Percentiles rank a stretch among this genome's conserved stretches.
Evolutionary conservation across 2,888 invertebrate genomes (phyloP).

Genomic region (Eilema sororculum): DNA sequence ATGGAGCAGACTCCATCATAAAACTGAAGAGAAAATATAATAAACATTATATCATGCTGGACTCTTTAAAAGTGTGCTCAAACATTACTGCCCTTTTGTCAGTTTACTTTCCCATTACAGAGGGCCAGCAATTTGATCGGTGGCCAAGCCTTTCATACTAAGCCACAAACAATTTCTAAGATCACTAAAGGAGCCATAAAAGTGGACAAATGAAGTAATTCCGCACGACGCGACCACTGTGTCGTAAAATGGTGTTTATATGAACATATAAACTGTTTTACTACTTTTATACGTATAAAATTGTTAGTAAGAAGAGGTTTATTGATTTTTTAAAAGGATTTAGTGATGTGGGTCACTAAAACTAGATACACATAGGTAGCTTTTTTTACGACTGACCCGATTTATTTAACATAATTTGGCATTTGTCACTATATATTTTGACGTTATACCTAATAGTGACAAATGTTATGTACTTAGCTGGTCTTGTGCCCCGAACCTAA

Average conservation of each 20-base stretch:
- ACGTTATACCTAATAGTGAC: too few species aligned
- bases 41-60: neutral
- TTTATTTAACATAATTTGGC: neutral
- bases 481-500: too few species aligned
- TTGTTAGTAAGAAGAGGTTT: constrained; percentile 18
- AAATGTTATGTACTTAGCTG: too few species aligned
- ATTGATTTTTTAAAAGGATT: constrained; percentile 13
- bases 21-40: neutral
- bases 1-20: too few species aligned
- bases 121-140: constrained; percentile 28
- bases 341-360: neutral
- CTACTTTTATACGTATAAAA: constrained; percentile 27
- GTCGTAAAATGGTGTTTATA: constrained; percentile 66
- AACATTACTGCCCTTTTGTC: constrained; percentile 1
- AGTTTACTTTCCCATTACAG: constrained; percentile 15
- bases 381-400: neutral
- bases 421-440: neutral
- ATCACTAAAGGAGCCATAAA: constrained; percentile 60
- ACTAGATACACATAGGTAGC: neutral
- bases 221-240: constrained; percentile 44
- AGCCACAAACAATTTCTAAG: constrained; percentile 48
- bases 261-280: constrained; percentile 55
- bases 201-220: constrained; percentile 63
- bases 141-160: constrained; percentile 32
- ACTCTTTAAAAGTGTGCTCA: neutral